Percentiles rank a stretch among this genome's conserved stretches.
phyloP scores from a whole-genome alignment of 2,888 invertebrate species.

The Sphaerolaimus hirsutus region DNA sequence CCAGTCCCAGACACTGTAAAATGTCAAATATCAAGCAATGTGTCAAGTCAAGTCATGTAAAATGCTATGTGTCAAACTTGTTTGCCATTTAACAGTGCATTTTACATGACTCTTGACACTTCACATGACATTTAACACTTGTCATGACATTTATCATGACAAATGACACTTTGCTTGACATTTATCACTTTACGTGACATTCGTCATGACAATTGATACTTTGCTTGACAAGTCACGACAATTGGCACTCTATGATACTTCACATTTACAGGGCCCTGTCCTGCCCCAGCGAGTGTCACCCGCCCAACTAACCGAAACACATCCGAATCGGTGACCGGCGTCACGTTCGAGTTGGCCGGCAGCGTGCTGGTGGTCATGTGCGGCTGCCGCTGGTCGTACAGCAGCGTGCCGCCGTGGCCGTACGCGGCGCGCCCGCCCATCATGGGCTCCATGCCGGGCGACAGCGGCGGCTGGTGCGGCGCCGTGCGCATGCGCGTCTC shows the following conservation, averaged over 20 bases:
- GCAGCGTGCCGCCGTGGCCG: not conserved
- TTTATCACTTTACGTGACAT: not conserved
- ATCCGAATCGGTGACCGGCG: constrained; percentile 1
- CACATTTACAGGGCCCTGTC: no score
- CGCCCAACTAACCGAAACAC: not conserved
- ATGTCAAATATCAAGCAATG: no score
- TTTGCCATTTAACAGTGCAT: no score
- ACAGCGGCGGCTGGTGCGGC: not conserved
- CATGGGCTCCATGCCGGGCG: no score
- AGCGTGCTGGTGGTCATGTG: not conserved
- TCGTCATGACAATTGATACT: not conserved
- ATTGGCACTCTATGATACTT: no score
- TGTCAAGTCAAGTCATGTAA: no score
- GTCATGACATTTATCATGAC: not conserved
- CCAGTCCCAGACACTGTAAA: no score
- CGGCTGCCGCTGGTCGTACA: not conserved
- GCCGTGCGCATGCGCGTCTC: not conserved
- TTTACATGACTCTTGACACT: no score
- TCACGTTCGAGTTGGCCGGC: not conserved
- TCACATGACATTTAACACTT: no score
- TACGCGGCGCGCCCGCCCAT: no score
- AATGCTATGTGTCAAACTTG: no score
- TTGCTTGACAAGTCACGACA: not conserved
- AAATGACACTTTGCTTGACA: not conserved
- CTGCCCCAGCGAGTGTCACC: no score